Base-by-base conservation (phyloP, 2,797 vertebrate species). In the Alectoris magna region DNA sequence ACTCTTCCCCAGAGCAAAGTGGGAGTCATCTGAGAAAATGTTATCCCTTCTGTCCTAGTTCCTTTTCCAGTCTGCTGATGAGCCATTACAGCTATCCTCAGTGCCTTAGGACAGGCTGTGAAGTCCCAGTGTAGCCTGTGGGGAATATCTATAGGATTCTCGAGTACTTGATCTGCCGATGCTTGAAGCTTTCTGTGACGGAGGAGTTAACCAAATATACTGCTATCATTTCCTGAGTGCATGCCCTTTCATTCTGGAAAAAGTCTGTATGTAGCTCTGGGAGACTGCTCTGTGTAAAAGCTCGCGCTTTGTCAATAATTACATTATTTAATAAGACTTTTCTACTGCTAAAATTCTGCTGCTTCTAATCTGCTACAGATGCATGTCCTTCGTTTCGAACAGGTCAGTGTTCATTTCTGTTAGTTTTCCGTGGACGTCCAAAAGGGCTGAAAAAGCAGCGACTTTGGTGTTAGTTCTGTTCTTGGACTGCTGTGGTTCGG, bases 51-150 rank as follows among this genome's bases (percentile, higher is more conserved):
- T 5, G 26, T 51, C 0, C 3, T 69, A 66, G 46, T 73, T 89
- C 49, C 4, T 81, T 85, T 51, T 80, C 59, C 8, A 6, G 53
- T 63, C 74, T 83, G 81, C 91, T 88, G 77, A 93, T 90, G 90
- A 94, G 88, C 90, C 84, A 9, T 75, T 58, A 43, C 66, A 92
- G 82, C 84, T 89, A 4, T 66, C 29, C 89, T 74, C 87, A n/a
- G 87, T 93, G 95, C 84, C 87, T 84, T 88, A 94, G 91, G 94
- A 66, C 64, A 89, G 84, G 51, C 84, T 64, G 64, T 31, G 39
- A 75, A 44, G 79, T 82, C 85, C 79, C 51, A 1, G 0, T 56
- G 72, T 71, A 44, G 80, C 84, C 67, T 62, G 26, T 26, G 16
- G 81, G 90, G 84, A 38, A 75, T 64, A 10, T 80, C 76, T 5